These are phyloP conservation scores for Zonitis immaculata DNA, from an alignment of 2,888 invertebrate genomes.

Conservation along the genomic window DNA sequence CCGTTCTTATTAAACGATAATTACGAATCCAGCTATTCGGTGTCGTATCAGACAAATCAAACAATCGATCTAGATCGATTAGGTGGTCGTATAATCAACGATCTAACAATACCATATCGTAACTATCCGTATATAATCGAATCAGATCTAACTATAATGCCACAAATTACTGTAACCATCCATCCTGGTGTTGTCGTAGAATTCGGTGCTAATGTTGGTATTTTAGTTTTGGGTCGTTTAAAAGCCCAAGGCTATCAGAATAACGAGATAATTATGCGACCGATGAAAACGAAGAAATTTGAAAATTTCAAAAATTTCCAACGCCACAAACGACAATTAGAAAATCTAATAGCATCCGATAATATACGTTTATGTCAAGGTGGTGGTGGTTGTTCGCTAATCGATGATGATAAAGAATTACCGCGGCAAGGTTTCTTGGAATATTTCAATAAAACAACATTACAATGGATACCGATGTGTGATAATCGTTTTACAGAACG, in stretches of 20 bases:
- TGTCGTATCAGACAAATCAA: conserved; percentile 55
- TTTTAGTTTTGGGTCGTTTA: conserved; percentile 87
- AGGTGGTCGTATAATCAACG: conserved; percentile 70
- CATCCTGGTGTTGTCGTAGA: conserved; percentile 86
- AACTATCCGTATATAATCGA: conserved; percentile 71
- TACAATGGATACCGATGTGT: conserved; percentile 96
- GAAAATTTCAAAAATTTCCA: conserved; percentile 31
- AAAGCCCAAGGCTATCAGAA: conserved; percentile 75
- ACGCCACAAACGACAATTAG: conserved; percentile 52
- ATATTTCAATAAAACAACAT: conserved; percentile 89
- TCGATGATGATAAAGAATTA: conserved; percentile 52
- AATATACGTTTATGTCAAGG: conserved; percentile 77
- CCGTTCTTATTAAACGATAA: conserved; percentile 80
- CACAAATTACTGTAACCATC: conserved; percentile 79
- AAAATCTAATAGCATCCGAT: conserved; percentile 55
- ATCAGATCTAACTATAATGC: conserved; percentile 96
- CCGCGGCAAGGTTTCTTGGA: conserved; percentile 85
- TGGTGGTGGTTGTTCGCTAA: conserved; percentile 62
- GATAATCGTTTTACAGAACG: conserved; percentile 93
- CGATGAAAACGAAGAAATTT: conserved; percentile 44
- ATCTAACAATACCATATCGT: conserved; percentile 60
- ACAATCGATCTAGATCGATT: conserved; percentile 61
- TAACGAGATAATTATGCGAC: conserved; percentile 73
- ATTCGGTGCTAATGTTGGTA: conserved; percentile 93
- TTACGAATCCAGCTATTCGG: conserved; percentile 72